Evolutionary conservation across 2,888 invertebrate species (phyloP), one percentile per base, ranked within the genome.

Genomic region (Isoperla grammatica): DNA sequence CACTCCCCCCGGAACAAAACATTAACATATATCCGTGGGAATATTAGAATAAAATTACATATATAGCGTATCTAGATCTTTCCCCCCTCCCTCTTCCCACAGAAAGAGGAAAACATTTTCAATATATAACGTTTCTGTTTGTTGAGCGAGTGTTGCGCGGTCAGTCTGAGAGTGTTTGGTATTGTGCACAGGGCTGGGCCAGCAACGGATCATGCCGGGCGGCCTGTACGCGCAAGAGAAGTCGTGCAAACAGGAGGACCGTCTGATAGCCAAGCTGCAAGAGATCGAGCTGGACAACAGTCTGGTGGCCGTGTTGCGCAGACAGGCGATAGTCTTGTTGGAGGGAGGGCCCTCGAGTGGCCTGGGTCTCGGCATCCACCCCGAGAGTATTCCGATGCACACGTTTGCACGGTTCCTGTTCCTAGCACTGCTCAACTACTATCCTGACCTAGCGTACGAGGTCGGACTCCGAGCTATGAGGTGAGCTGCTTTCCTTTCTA

Each of bases 361-460:
- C 39, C 79, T 90, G 19, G 85, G 84, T 13, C 76, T 80, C 61
- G 88, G 88, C 20, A 86, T 90, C 65, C 89, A 89, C 72, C 85
- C 89, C 0, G 86, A 90, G 67, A 87, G 88, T 40, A 86, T 88
- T 66, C 90, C 91, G 15, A 89, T 90, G 81, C 90, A 91, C 72
- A 89, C 88, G 43, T 89, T 90, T 75, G 90, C 90, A 9, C 74
- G 87, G 65, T 90, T 86, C 74, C 79, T 90, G 65, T 91, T 91
- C 77, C 81, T 87, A 29, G 84, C 88, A 22, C 77, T 91, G 64
- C 77, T 90, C 68, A 84, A 86, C 49, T 81, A 83, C 65, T 87
- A 90, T 71, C 82, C 86, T 0, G 89, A 90, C 69, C 78, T 91
- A 65, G 90, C 90, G 1, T 91, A 90, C 71, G 80, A 85, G 63